Evolutionary conservation across 1,140 invertebrate species (phyloP).

Genomic region (Hormaphis cornu): DNA sequence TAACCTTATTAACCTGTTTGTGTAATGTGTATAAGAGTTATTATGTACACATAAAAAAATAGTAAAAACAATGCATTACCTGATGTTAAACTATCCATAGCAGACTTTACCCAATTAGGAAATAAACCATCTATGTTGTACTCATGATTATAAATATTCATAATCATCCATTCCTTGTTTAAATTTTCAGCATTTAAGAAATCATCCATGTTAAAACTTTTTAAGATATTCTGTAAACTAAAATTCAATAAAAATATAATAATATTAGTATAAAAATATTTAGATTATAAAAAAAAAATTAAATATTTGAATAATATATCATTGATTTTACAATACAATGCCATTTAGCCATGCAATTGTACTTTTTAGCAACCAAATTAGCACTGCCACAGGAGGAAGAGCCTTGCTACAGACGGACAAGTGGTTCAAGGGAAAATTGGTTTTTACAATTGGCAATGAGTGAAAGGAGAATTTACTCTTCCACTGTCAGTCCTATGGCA

Average conservation of each 20-base stretch:
- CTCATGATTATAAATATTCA: constrained; percentile 22
- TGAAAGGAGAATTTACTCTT: no score
- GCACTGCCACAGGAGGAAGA: no score
- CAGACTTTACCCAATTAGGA: constrained; percentile 19
- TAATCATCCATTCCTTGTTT: constrained; percentile 26
- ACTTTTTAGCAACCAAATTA: no score
- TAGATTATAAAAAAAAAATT: background rate
- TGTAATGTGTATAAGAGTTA: background rate
- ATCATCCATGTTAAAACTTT: constrained; percentile 24
- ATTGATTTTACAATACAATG: no score
- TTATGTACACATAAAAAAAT: background rate
- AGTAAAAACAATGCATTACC: background rate
- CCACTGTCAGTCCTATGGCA: no score
- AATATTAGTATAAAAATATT: background rate
- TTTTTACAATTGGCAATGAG: no score
- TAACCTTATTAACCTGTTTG: no score
- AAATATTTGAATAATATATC: no score
- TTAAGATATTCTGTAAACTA: constrained; percentile 1
- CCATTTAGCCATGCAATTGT: no score
- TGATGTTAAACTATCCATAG: constrained; percentile 15
- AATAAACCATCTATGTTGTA: constrained; percentile 21
- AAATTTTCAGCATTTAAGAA: constrained; percentile 21
- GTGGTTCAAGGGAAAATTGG: no score
- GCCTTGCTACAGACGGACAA: no score
- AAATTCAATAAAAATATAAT: background rate